phyloP scores from a whole-genome alignment of 2,888 invertebrate species.

The Pollenia griseotomentosa region DNA sequence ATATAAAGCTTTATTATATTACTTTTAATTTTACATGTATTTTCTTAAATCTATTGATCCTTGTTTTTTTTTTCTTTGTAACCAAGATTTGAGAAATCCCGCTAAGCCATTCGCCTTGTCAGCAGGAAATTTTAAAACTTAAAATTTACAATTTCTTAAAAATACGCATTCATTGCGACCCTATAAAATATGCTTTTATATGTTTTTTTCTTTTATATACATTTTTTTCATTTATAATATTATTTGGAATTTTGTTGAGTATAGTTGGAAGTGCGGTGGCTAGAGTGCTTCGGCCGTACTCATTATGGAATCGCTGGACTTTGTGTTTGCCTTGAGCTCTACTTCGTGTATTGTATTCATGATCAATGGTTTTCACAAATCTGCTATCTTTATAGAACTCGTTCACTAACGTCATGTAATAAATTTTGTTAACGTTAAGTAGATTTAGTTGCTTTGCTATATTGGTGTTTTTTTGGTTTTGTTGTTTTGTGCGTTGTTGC shows the following conservation, averaged over 20 bases:
- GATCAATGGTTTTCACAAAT: not conserved
- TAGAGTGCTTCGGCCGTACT: not conserved
- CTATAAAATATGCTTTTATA: not conserved
- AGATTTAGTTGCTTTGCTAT: too few species aligned
- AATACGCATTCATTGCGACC: not conserved
- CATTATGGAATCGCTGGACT: not conserved
- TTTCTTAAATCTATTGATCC: too few species aligned
- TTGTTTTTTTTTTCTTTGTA: too few species aligned
- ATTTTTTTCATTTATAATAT: not conserved
- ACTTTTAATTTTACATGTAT: too few species aligned
- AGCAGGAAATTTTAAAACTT: too few species aligned
- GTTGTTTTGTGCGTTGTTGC: too few species aligned
- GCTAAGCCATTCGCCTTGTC: too few species aligned
- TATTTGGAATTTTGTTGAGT: not conserved
- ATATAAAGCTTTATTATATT: too few species aligned
- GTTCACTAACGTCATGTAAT: not conserved
- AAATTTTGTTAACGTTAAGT: too few species aligned
- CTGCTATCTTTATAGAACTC: not conserved
- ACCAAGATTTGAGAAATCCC: too few species aligned
- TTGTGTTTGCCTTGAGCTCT: not conserved
- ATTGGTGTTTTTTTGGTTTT: too few species aligned
- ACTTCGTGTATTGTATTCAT: not conserved
- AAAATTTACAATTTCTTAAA: not conserved
- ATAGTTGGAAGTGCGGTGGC: not conserved
- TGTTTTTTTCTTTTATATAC: not conserved